These are phyloP conservation scores for Conistra vaccinii DNA, from an alignment of 2,888 invertebrate species.

Conservation along the genomic window DNA sequence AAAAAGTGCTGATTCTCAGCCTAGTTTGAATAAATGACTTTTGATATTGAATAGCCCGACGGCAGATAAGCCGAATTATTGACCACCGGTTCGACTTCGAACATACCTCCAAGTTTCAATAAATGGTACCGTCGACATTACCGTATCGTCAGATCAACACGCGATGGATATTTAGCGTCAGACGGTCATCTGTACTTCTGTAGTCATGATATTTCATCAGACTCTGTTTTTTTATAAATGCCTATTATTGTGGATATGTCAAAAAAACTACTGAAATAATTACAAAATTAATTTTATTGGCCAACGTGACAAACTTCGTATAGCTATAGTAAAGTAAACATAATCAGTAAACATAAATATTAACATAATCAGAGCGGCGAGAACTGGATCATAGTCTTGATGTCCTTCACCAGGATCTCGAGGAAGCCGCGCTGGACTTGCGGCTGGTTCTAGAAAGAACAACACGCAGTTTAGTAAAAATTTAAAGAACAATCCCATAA, in stretches of 20 bases:
- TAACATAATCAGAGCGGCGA: slow-evolving; percentile 87
- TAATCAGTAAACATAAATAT: slow-evolving; percentile 34
- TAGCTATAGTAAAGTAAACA: slow-evolving; percentile 26
- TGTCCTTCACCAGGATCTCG: slow-evolving; percentile 94
- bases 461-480: background rate
- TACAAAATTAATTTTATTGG: slow-evolving; percentile 65
- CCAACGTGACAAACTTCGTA: slow-evolving; percentile 50
- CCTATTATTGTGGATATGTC: too few relatives aligned
- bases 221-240: too few relatives aligned
- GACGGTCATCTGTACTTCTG: too few relatives aligned
- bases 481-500: background rate
- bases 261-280: slow-evolving; percentile 3
- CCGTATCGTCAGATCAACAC: too few relatives aligned
- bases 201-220: too few relatives aligned
- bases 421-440: slow-evolving; percentile 92
- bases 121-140: too few relatives aligned
- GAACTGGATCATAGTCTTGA: slow-evolving; percentile 95
- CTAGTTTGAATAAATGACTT: too few relatives aligned
- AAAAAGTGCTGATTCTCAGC: too few relatives aligned
- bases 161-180: background rate
- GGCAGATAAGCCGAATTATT: too few relatives aligned
- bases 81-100: too few relatives aligned
- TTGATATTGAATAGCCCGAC: too few relatives aligned
- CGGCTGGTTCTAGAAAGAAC: slow-evolving; percentile 89
- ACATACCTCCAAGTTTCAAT: too few relatives aligned